Conservation (phyloP, 2,113 vertebrate genomes). For the Channa maculata region DNA sequence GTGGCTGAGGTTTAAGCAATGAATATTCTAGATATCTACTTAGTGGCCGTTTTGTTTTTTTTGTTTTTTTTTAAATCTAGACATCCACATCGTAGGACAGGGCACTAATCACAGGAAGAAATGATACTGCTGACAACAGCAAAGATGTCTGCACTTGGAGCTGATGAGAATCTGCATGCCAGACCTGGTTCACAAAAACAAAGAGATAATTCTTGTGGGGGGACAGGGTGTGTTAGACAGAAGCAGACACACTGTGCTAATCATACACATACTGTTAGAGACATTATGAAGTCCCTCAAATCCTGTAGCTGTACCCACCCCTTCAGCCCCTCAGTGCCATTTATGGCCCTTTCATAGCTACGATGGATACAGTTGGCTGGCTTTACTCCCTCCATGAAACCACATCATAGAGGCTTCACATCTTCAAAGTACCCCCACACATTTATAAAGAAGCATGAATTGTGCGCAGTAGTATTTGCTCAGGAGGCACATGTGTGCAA, state of each 20-base stretch:
- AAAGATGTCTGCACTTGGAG: conserved; percentile 35
- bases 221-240: conserved; percentile 9
- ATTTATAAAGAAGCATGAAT: conserved; percentile 34
- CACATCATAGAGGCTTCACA: conserved; percentile 71
- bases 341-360: conserved; percentile 63
- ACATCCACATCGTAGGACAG: conserved; percentile 29
- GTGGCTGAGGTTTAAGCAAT: conserved; percentile 56
- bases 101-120: conserved; percentile 58
- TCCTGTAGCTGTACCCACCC: conserved; percentile 30
- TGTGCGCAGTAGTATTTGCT: conserved; percentile 20
- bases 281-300: conserved; percentile 18
- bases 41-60: conserved; percentile 30
- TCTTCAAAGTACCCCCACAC: conserved; percentile 74
- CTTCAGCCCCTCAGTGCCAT: conserved; percentile 62
- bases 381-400: conserved; percentile 62
- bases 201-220: conserved; percentile 42
- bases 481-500: conserved; percentile 58
- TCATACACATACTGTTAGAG: conserved; percentile 26
- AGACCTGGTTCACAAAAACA: conserved; percentile 55
- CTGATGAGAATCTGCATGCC: conserved; percentile 53
- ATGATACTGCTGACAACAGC: conserved; percentile 51
- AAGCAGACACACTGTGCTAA: conserved; percentile 18
- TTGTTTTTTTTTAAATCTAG: conserved; percentile 47
- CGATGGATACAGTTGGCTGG: conserved; percentile 49
- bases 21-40: conserved; percentile 59